Percentiles rank a stretch among this genome's conserved stretches.
Evolutionary conservation across 2,113 vertebrate species (phyloP).

Genomic region (Poeciliopsis turrubarensis): DNA sequence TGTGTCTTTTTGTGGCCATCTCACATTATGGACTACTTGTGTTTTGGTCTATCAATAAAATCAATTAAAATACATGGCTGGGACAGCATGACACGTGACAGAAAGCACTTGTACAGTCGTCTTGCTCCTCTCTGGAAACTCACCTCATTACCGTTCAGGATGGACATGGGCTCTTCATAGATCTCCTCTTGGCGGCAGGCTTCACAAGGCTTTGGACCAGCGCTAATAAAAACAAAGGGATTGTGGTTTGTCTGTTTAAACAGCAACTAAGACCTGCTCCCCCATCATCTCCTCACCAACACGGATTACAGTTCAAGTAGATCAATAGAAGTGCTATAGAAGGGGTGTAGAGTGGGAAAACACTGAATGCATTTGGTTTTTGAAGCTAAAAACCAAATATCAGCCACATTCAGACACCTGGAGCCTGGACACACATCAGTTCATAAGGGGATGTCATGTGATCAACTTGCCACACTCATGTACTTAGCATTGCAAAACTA

Average conservation of each 20-base stretch:
- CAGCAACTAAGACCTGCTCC: neutral
- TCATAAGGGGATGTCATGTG: neutral
- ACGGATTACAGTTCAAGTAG: conserved; percentile 1
- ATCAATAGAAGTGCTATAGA: conserved; percentile 16
- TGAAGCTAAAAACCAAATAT: neutral
- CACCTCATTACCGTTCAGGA: conserved; percentile 82
- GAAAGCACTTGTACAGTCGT: no score
- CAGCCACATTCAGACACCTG: neutral
- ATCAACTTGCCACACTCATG: neutral
- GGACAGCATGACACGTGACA: neutral
- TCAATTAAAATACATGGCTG: neutral
- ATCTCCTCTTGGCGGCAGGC: conserved; percentile 91
- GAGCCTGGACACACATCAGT: neutral
- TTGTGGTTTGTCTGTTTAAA: conserved; percentile 19
- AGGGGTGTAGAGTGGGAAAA: neutral
- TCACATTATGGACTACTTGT: neutral
- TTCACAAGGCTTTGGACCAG: conserved; percentile 89
- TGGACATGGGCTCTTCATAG: conserved; percentile 88
- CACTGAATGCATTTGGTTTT: conserved; percentile 1
- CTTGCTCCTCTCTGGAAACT: conserved; percentile 10
- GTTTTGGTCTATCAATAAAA: neutral
- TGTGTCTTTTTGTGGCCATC: neutral
- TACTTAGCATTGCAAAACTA: neutral
- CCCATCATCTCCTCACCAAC: neutral
- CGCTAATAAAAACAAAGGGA: conserved; percentile 72